Evolutionary conservation across 1,140 invertebrate genomes (phyloP).

Genomic region (Kradibia gibbosae): DNA sequence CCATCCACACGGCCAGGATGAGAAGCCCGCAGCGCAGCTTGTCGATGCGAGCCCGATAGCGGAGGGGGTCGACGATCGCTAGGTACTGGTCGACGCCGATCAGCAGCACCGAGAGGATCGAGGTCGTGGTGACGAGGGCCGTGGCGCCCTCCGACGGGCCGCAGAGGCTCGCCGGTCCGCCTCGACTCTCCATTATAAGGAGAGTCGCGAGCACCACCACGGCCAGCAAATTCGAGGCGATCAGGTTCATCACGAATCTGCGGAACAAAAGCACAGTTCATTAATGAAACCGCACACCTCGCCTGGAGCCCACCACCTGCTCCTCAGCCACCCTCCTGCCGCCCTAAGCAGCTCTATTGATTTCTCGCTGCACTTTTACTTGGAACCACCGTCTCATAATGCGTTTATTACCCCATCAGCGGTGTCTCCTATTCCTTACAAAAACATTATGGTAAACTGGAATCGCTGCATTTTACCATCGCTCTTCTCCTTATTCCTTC

Average conservation of each 20-base stretch:
- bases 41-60: conserved; percentile 86
- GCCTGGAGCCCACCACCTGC: too few species aligned
- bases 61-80: conserved; percentile 88
- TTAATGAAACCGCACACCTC: not conserved
- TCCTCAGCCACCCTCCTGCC: too few species aligned
- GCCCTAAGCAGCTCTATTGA: too few species aligned
- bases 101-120: conserved; percentile 82
- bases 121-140: conserved; percentile 68
- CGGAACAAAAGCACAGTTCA: conserved; percentile 55
- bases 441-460: too few species aligned
- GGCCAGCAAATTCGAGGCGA: conserved; percentile 78
- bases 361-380: too few species aligned
- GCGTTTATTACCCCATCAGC: too few species aligned
- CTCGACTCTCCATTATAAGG: conserved; percentile 70
- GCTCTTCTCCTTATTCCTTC: too few species aligned
- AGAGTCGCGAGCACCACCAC: conserved; percentile 77
- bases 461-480: too few species aligned
- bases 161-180: conserved; percentile 55
- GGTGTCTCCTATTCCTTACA: too few species aligned
- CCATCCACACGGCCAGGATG: conserved; percentile 79
- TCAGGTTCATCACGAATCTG: conserved; percentile 82
- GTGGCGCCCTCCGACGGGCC: conserved; percentile 63
- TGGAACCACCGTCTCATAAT: too few species aligned
- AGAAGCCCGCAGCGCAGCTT: conserved; percentile 80
- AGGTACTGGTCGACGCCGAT: conserved; percentile 91